phyloP scores from a whole-genome alignment of 2,113 vertebrate species.

The Setophaga petechia region DNA sequence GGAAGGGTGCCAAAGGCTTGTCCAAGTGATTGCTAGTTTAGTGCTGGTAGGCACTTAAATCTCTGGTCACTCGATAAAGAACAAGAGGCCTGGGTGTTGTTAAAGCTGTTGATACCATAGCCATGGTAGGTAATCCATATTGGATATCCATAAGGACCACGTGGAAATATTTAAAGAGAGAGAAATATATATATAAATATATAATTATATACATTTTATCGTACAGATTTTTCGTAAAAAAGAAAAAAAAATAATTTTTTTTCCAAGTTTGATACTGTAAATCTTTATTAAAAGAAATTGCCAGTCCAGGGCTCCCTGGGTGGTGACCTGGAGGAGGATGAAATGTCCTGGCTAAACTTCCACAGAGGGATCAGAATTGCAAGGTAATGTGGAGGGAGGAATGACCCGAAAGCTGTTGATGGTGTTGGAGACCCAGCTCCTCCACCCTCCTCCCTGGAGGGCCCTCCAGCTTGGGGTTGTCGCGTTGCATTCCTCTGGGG shows the following conservation, averaged over 20 bases:
- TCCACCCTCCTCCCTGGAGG: conserved; percentile 45
- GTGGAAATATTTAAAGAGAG: conserved; percentile 83
- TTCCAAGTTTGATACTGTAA: conserved; percentile 79
- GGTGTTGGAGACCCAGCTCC: not conserved
- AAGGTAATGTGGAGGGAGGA: conserved; percentile 45
- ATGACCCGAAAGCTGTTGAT: conserved; percentile 41
- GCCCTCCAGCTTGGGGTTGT: conserved; percentile 58
- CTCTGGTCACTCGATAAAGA: conserved; percentile 58
- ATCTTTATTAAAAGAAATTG: conserved; percentile 71
- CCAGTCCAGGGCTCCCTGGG: conserved; percentile 67
- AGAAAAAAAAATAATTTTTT: conserved; percentile 62
- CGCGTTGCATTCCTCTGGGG: conserved; percentile 61
- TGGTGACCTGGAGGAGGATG: conserved; percentile 58
- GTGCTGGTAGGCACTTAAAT: conserved; percentile 49
- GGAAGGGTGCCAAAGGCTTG: conserved; percentile 62
- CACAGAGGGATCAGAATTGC: conserved; percentile 53
- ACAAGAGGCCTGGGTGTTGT: conserved; percentile 58
- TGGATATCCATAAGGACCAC: conserved; percentile 89
- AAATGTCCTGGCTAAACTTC: conserved; percentile 35
- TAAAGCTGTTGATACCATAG: conserved; percentile 71
- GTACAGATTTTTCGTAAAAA: conserved; percentile 82
- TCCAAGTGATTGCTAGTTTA: conserved; percentile 57
- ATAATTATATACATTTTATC: conserved; percentile 80
- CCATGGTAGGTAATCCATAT: conserved; percentile 97
- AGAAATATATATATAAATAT: conserved; percentile 84